A percentile compares a stretch with the other conserved stretches of the same genome.
phyloP scores from a whole-genome alignment of 2,797 vertebrate species.

The Myotis daubentonii region DNA sequence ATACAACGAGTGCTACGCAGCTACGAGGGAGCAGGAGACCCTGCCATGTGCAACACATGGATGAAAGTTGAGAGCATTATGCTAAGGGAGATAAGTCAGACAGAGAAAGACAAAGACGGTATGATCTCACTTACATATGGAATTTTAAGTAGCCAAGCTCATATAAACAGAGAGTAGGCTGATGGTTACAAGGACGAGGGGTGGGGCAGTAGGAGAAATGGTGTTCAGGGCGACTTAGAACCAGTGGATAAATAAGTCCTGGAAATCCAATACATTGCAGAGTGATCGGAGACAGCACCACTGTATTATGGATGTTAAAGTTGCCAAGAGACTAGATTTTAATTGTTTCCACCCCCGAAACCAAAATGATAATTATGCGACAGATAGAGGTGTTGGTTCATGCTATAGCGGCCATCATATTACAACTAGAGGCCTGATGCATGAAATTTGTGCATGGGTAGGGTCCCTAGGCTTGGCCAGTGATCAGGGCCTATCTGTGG shows the following conservation, averaged over 20 bases:
- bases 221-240: not conserved
- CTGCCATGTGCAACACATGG: not conserved
- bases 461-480: too few species aligned
- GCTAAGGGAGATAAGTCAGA: not conserved
- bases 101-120: not conserved
- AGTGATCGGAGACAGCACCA: not conserved
- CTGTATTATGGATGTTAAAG: not conserved
- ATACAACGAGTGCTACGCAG: not conserved
- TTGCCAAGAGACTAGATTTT: not conserved
- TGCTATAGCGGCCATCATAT: rapidly evolving
- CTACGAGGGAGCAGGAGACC: not conserved
- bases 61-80: not conserved
- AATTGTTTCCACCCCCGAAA: not conserved
- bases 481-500: too few species aligned
- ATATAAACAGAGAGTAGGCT: not conserved
- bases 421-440: too few species aligned
- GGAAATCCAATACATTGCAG: not conserved
- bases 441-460: too few species aligned
- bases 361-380: not conserved
- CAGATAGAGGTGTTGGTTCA: not conserved
- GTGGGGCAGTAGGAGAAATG: not conserved
- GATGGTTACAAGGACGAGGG: not conserved
- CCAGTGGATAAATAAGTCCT: not conserved
- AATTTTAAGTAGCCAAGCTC: not conserved
- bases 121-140: not conserved